These are phyloP conservation scores for Cichlasoma orientale DNA, from an alignment of 2,797 vertebrate genomes.

Conservation along the genomic window DNA sequence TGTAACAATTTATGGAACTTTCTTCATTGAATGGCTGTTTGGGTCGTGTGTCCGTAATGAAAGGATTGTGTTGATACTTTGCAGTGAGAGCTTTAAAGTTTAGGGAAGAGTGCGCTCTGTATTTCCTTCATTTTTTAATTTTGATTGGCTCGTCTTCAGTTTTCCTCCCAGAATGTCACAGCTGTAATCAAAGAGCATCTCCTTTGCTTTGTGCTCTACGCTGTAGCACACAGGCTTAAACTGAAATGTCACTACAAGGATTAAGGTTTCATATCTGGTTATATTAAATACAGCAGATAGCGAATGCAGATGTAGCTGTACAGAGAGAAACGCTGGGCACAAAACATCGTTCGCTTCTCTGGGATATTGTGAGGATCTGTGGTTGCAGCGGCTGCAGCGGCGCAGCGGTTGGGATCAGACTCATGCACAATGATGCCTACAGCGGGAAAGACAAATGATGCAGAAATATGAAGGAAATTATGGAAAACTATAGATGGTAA, in stretches of 20 bases:
- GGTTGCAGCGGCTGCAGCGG: not conserved
- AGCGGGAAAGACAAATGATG: not conserved
- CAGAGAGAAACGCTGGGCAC: not conserved
- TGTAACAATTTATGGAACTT: not conserved
- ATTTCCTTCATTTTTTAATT: not conserved
- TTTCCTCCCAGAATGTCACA: not conserved
- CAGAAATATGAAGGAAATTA: not conserved
- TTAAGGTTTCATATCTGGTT: constrained; percentile 26
- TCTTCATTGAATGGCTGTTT: not conserved
- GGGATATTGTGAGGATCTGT: not conserved
- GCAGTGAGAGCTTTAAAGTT: constrained; percentile 1
- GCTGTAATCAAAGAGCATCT: constrained; percentile 29
- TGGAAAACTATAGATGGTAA: not conserved
- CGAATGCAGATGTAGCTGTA: not conserved
- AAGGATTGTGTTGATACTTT: not conserved
- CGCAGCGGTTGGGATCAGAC: not conserved
- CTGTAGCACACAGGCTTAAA: constrained; percentile 7
- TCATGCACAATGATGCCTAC: not conserved
- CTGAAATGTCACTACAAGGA: constrained; percentile 44
- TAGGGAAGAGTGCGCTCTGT: not conserved
- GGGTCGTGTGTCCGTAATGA: constrained; percentile 7
- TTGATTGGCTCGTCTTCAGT: constrained; percentile 4
- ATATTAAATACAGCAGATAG: constrained; percentile 13
- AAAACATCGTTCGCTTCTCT: not conserved
- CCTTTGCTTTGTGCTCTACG: not conserved